Percentiles rank a stretch among this genome's conserved stretches.
Conservation (phyloP, 2,888 invertebrate genomes). For the Frankliniella intonsa region DNA sequence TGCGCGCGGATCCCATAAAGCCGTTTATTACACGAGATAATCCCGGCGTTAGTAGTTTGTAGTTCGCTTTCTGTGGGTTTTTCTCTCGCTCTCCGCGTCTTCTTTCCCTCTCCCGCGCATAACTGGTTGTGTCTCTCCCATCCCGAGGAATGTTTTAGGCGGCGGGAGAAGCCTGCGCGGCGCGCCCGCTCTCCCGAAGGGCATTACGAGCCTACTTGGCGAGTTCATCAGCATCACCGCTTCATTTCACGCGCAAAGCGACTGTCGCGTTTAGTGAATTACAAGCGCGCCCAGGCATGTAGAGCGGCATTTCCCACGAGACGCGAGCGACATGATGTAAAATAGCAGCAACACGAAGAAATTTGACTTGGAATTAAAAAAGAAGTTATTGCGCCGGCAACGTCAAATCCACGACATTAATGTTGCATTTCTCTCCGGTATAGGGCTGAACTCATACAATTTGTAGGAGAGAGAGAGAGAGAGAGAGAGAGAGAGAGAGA, state of each 20-base stretch:
- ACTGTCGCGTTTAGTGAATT: too few relatives aligned
- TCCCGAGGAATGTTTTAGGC: neutral
- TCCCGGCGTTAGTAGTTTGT: constrained; percentile 17
- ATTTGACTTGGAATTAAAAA: too few relatives aligned
- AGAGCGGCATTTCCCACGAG: too few relatives aligned
- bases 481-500: constrained; percentile 22
- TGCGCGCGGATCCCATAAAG: constrained; percentile 14
- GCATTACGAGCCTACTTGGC: too few relatives aligned
- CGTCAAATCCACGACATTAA: too few relatives aligned
- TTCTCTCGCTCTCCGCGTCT: neutral
- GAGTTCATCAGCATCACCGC: too few relatives aligned
- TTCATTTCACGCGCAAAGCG: too few relatives aligned
- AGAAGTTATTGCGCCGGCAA: too few relatives aligned
- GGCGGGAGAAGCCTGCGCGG: neutral
- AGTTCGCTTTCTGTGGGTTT: constrained; percentile 6
- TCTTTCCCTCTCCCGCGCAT: neutral
- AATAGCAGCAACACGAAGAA: too few relatives aligned
- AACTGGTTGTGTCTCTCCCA: neutral
- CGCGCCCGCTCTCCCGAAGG: too few relatives aligned
- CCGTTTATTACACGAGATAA: constrained; percentile 21
- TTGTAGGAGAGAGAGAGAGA: constrained; percentile 15
- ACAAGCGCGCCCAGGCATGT: too few relatives aligned
- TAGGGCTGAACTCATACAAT: constrained; percentile 33
- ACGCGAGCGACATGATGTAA: too few relatives aligned
- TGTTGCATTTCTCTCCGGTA: constrained; percentile 29